Base-by-base conservation (phyloP, 1,140 invertebrate genomes). In the Drosophila chauvacae region DNA sequence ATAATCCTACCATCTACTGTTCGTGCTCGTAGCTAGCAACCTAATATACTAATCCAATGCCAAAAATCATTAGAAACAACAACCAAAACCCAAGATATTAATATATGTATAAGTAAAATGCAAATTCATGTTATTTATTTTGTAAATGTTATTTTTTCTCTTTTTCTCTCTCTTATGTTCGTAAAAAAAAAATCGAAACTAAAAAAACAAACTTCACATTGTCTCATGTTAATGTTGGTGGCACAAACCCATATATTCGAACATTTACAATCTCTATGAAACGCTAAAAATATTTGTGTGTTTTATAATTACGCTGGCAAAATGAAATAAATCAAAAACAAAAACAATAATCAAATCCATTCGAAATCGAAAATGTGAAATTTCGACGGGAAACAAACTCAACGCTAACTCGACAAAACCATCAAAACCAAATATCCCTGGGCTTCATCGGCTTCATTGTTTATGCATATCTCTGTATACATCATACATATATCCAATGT, bases 121-220 rank as follows among this genome's bases (percentile, higher is more conserved):
- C 45, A 53, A 68, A 65, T 81, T 78, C 80, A 80, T 77, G 55
- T 70, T 83, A 90, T 90, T 90, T 90, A 90, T 90, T 92, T 92
- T 91, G 86, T 91, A 90, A 91, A 91, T 86, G 75, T 92, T 72
- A 81, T 88, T 88, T 91, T 90, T 91, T 90, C 74, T 91, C 81
- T 92, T 81, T 87, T 85, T 81, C 78, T 91, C 83, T 83, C 78
- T 91, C 81, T 91, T 91, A 78, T 92, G 79, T 91, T 91, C 62
- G 74, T 74, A 85, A 90, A 74, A 68, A 87, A 64, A 78, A 68
- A 64, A 75, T 80, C 60, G 51, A 66, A 77, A 80, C 53, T 70
- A 77, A 62, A 45, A 45, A 71, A 81, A 72, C 59, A 56, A 56
- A 84, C 45, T 42, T 80, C 76, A 80, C 80, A 87, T 77, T 83